These are phyloP conservation scores for Ancistrus triradiatus DNA, from an alignment of 2,113 vertebrate species.

Conservation along the genomic window DNA sequence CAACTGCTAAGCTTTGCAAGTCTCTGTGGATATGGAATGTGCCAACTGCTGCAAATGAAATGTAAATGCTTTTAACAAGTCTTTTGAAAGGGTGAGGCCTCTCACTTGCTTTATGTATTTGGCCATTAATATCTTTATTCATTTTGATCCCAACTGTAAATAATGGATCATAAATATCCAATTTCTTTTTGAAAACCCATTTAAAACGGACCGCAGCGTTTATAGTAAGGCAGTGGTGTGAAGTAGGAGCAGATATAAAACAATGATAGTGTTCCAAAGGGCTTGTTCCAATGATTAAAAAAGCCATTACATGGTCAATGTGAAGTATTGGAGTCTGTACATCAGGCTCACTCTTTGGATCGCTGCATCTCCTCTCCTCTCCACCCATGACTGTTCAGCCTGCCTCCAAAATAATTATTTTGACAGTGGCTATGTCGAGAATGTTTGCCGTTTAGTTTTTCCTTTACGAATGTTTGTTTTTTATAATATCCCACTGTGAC, in stretches of 20 bases:
- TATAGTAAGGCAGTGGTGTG: neutral
- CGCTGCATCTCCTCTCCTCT: slow-evolving; percentile 47
- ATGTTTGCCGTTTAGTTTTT: slow-evolving; percentile 61
- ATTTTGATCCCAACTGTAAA: no score
- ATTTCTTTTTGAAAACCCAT: neutral
- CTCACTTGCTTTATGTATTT: no score
- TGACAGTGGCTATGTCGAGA: slow-evolving; percentile 60
- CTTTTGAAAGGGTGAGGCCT: neutral
- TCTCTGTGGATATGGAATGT: no score
- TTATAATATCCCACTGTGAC: slow-evolving; percentile 57
- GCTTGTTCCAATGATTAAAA: slow-evolving; percentile 1
- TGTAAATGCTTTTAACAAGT: no score
- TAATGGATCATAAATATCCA: no score
- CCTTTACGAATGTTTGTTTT: slow-evolving; percentile 63
- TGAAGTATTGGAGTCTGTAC: slow-evolving; percentile 11
- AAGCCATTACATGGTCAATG: slow-evolving; percentile 15
- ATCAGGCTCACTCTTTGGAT: slow-evolving; percentile 23
- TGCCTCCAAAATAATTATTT: slow-evolving; percentile 60
- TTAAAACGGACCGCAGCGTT: neutral
- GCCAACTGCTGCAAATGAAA: no score
- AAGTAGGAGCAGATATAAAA: slow-evolving; percentile 2
- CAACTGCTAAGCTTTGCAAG: no score
- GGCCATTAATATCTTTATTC: no score
- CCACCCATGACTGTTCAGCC: slow-evolving; percentile 40
- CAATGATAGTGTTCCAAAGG: slow-evolving; percentile 3